These are phyloP conservation scores for Erythrolamprus reginae DNA, from an alignment of 2,113 vertebrate species.

Conservation along the genomic window DNA sequence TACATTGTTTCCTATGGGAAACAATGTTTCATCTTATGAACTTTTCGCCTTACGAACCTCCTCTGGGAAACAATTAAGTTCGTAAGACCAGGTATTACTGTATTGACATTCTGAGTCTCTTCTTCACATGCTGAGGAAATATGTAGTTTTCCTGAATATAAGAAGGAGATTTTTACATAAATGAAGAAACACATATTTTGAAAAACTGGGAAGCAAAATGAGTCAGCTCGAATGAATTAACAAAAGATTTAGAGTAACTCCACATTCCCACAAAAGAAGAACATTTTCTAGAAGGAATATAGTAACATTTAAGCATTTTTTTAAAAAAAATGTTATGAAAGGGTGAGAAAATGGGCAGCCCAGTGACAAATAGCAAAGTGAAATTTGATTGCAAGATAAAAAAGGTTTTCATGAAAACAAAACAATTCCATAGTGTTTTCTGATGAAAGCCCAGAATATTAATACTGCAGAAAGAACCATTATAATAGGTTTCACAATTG, in stretches of 20 bases:
- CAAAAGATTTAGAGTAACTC: conserved; percentile 52
- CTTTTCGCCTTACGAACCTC: no score
- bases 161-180: neutral
- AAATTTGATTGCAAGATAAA: conserved; percentile 52
- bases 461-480: conserved; percentile 39
- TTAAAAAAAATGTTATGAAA: conserved; percentile 14
- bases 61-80: no score
- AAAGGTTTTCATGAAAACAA: conserved; percentile 55
- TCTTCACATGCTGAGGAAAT: neutral
- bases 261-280: conserved; percentile 23
- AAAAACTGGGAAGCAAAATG: conserved; percentile 51
- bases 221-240: conserved; percentile 56
- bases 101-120: neutral
- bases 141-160: neutral
- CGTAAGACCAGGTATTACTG: no score
- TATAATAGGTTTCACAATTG: conserved; percentile 33
- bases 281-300: conserved; percentile 49
- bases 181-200: conserved; percentile 7
- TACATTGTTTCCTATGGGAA: no score
- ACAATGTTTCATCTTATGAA: no score
- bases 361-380: conserved; percentile 50
- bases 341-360: conserved; percentile 38
- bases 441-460: conserved; percentile 45
- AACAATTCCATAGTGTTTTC: conserved; percentile 48
- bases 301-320: conserved; percentile 40